Conservation (phyloP, 1,140 invertebrate genomes). For the Pogonomyrmex barbatus region DNA sequence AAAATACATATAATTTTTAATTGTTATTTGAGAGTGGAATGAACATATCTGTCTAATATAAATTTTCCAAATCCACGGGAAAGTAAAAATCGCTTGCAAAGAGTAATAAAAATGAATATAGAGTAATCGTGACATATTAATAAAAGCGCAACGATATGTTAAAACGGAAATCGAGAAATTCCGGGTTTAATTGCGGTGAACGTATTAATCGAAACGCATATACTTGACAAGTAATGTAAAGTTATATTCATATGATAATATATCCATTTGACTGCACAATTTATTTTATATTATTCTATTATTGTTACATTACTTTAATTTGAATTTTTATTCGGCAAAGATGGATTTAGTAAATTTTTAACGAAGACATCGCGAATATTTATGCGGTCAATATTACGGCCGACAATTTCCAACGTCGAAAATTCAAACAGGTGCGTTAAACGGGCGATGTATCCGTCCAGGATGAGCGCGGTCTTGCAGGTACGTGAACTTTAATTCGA, state of each 20-base stretch:
- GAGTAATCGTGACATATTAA: constrained; percentile 39
- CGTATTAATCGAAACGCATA: not conserved
- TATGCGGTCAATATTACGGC: not conserved
- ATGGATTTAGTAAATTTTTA: not conserved
- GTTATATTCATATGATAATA: not conserved
- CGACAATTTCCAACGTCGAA: constrained; percentile 25
- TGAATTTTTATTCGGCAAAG: not conserved
- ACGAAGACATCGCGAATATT: not conserved
- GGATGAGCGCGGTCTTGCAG: not conserved
- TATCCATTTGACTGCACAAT: not conserved
- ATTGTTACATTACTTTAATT: not conserved
- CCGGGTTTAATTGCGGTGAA: constrained; percentile 15
- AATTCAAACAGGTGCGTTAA: constrained; percentile 23
- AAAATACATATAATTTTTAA: constrained; percentile 2
- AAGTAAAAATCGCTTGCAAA: constrained; percentile 16
- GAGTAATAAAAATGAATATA: constrained; percentile 14
- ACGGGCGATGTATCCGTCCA: constrained; percentile 16
- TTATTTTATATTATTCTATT: constrained; percentile 6
- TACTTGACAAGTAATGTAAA: constrained; percentile 11
- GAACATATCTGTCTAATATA: not conserved
- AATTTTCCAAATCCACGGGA: not conserved
- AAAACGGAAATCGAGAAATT: constrained; percentile 5
- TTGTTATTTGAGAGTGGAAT: not conserved
- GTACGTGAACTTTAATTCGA: constrained; percentile 60
- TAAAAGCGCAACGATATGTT: not conserved